Evolutionary conservation across 2,797 vertebrate genomes (phyloP), one percentile per base, ranked within the genome.

Genomic region (Pitangus sulphuratus): DNA sequence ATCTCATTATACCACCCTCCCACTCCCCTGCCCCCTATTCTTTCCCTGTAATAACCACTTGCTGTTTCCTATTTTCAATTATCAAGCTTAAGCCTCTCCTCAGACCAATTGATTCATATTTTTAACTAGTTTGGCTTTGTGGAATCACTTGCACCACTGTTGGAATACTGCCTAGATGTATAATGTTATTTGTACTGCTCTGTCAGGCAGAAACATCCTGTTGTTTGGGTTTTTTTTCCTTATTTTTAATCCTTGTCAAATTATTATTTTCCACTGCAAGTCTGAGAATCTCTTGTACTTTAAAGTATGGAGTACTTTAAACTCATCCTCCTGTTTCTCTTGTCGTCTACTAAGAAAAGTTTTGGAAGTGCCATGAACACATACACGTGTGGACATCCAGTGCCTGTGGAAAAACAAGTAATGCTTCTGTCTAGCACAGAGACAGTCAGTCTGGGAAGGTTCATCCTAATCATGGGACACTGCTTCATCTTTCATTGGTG

Each of bases 371-470:
- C 56, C 78, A 39, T 5, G 44, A 66, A 25, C 22, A 48, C 22
- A 37, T 11, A 42, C 9, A 25, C 18, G 9, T 9, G 60, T 64
- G 40, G 26, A 30, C 22, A 83, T 26, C 22, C 35, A 60, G 13
- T 5, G 30, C 9, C 66, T 66, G 39, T 51, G 26, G 19, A 68
- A 47, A 85, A 90, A 47, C 33, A 84, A 94, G 18, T 12, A 64
- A 8, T 40, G 15, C 5, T 81, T 75, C 62, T 80, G 56, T 77
- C 30, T 61, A 17, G 3, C 8, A 14, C 9, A 58, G 53, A 87
- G 53, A 68, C 62, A 66, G 57, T 26, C 31, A 82, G 48, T 57
- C 84, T 91, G 45, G 57, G 33, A 83, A 92, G 92, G 56, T 74
- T 57, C 48, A 74, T 24, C 15, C 17, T 68, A 11, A 77, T 64